Base-by-base conservation (phyloP, 2,113 vertebrate genomes). In the Seriola quinqueradiata region DNA sequence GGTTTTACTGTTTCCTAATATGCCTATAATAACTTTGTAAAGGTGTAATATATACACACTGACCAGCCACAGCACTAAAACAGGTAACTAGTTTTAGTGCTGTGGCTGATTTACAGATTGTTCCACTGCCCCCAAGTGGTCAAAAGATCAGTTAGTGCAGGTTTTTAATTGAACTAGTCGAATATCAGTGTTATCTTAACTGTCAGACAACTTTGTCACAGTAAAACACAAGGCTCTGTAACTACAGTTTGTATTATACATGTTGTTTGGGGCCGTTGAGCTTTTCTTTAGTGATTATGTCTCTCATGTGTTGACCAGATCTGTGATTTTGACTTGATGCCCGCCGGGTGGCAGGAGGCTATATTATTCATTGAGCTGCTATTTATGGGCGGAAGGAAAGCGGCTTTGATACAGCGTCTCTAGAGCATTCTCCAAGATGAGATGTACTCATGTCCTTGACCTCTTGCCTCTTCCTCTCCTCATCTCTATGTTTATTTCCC, bases 231-330 rank as follows among this genome's bases (percentile, higher is more conserved):
- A 14, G 5, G 23, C 40, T 50, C 23, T 32, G 55, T 50, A 5
- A 44, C 28, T 40, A 54, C 82, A 58, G 36, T 38, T 28, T 70
- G 81, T 67, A n/a, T 65, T 65, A 73, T 64, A 36, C 61, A 69
- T 70, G 75, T 42, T 38, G 38, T 11, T 54, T 2, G 32, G 32
- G 17, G 44, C 54, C 38, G 1, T 32, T 58, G 57, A 50, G 48
- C 23, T 70, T 68, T 67, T 59, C 67, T 81, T 55, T 38, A 73
- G 74, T 67, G 77, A 28, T 74, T 76, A 5, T 34, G 40, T 44
- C 16, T 57, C 61, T 94, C 93, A 95, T 92, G 88, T 95, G 94
- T 83, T 55, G 68, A 84, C 83, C 95, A 95, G 88, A 95, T 92
- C 85, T 86, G 73, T 19, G 83, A 81, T 75, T 77, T 60, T 65